Conservation (phyloP, 1,140 invertebrate species). For the Halesus radiatus region DNA sequence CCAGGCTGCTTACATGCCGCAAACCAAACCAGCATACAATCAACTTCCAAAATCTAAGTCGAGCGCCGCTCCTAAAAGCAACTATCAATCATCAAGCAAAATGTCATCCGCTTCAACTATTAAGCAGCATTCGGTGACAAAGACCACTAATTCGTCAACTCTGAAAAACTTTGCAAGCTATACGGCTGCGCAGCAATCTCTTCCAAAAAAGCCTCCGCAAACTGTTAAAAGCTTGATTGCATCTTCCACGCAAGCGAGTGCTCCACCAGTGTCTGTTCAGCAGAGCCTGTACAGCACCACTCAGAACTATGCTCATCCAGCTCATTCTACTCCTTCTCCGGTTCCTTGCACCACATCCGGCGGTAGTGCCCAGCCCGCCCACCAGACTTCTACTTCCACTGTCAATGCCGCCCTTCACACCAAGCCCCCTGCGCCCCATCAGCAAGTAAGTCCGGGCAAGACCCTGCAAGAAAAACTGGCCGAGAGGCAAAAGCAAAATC, state of each 20-base stretch:
- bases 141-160: conserved; percentile 6
- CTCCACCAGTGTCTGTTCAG: conserved; percentile 43
- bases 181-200: conserved; percentile 38
- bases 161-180: conserved; percentile 17
- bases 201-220: conserved; percentile 8
- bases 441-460: conserved; percentile 70
- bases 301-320: conserved; percentile 43
- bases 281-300: conserved; percentile 19
- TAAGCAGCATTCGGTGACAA: conserved; percentile 56
- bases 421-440: conserved; percentile 64
- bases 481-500: conserved; percentile 71
- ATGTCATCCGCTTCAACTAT: conserved; percentile 2
- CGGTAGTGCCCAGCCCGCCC: conserved; percentile 61
- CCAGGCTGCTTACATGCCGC: conserved; percentile 31
- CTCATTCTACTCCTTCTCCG: conserved; percentile 42
- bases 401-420: conserved; percentile 60
- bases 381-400: conserved; percentile 61
- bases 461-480: conserved; percentile 75
- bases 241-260: conserved; percentile 60
- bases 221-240: not conserved
- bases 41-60: conserved; percentile 40
- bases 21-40: conserved; percentile 46
- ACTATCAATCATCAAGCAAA: conserved; percentile 6
- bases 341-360: conserved; percentile 53
- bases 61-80: not conserved